Evolutionary conservation across 1,140 invertebrate species (phyloP), one percentile per base, ranked within the genome.

Genomic region (Spodoptera litura): DNA sequence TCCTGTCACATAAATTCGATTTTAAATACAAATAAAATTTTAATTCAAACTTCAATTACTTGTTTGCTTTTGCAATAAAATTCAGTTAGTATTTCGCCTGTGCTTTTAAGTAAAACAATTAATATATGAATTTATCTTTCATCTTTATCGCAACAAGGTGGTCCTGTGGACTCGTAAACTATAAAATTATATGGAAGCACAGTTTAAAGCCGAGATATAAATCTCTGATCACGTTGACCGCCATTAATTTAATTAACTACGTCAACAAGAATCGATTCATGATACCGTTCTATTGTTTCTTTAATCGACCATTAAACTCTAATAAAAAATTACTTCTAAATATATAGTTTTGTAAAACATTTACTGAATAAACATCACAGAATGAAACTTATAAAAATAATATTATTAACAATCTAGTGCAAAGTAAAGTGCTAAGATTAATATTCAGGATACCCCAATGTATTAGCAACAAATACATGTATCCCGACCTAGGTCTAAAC

Each of bases 121-220:
- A 76, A 64, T 76, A 55, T 27, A 76, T 76, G 35, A 44, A 44
- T 44, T 44, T 44, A 64, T 64, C 27, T 44, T 49, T 51, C 15
- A 27, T 62, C 38, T 62, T 76, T 64, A 76, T 64, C 44, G 49
- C 27, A 52, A 75, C 49, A 75, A 64, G 58, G 58, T 51, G 58
- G 44, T 75, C 58, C 25, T 44, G 58, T 75, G 64, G 13, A 53
- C 27, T 35, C 59, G 25, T 76, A 76, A 76, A 76, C 15, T 53
- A 59, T 74, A 64, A 62, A 64, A 76, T 62, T 64, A 76, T 76
- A 76, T 64, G 59, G 51, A 35, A 53, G 49, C 59, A 64, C 58
- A 10, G 71, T 25, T 13, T 10, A 51, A 20, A 49, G 52, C 49
- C 15, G 8, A 53, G n/a, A 76, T 76, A 76, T 76, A 61, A 74